phyloP scores from a whole-genome alignment of 2,797 vertebrate genomes.

The Alectoris magna region DNA sequence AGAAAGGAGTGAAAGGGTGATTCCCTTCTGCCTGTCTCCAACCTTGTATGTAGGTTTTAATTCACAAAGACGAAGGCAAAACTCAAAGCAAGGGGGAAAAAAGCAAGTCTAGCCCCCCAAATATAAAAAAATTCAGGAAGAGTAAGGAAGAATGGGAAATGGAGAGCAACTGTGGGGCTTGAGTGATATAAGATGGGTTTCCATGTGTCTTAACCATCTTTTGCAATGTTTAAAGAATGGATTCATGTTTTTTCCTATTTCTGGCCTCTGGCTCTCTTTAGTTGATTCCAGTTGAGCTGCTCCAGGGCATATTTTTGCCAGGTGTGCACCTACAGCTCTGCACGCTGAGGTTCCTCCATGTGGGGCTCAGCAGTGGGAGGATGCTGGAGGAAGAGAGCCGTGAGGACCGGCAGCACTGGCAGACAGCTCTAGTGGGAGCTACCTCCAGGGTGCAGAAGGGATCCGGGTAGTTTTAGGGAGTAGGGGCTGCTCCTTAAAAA shows the following conservation, averaged over 20 bases:
- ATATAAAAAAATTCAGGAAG: background rate
- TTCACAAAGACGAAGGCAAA: background rate
- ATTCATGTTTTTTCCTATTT: accelerated
- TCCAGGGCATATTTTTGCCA: background rate
- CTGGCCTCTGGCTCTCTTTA: background rate
- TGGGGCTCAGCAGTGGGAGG: background rate
- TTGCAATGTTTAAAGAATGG: background rate
- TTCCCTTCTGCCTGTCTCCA: background rate
- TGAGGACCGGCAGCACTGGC: accelerated
- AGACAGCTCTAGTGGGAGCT: background rate
- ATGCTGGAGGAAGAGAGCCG: background rate
- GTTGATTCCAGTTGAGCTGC: background rate
- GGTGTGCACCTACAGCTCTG: background rate
- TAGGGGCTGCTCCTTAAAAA: background rate
- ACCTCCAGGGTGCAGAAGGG: background rate
- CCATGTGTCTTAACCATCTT: accelerated
- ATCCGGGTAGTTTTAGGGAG: background rate
- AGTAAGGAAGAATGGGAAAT: background rate
- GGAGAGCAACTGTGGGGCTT: background rate
- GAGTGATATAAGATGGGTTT: background rate
- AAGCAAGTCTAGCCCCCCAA: background rate
- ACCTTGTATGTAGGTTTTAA: background rate
- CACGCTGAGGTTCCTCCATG: accelerated
- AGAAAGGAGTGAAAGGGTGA: background rate
- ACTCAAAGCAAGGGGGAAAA: background rate